phyloP scores from a whole-genome alignment of 2,113 vertebrate genomes.

The Eupsittula cactorum region DNA sequence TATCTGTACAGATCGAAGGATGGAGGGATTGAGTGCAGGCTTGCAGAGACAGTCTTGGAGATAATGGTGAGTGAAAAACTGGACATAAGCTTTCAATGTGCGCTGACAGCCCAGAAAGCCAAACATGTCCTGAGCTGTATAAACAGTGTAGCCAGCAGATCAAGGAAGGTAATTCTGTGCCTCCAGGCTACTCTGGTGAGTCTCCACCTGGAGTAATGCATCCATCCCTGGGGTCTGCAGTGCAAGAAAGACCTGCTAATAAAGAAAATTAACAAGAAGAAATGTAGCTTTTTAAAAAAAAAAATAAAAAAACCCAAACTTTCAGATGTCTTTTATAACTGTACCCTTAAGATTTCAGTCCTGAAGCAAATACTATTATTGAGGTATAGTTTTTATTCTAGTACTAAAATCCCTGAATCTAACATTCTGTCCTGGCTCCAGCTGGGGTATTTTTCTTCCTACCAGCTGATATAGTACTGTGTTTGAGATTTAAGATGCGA shows the following conservation, averaged over 20 bases:
- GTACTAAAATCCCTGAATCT: not conserved
- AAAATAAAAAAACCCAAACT: rapidly evolving
- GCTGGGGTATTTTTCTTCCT: not conserved
- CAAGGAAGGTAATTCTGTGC: not conserved
- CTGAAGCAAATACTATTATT: not conserved
- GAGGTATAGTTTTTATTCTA: not conserved
- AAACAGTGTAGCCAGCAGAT: not conserved
- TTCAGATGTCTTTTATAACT: not conserved
- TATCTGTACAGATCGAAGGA: not conserved
- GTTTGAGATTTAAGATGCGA: not conserved
- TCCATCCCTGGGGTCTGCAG: no score
- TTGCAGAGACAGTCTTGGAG: not conserved
- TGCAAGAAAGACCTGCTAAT: not conserved
- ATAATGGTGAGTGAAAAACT: not conserved
- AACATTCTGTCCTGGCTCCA: not conserved
- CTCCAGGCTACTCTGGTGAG: not conserved
- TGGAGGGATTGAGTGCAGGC: not conserved
- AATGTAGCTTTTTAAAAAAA: not conserved
- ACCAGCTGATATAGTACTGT: not conserved
- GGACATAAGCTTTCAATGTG: not conserved
- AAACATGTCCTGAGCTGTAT: not conserved
- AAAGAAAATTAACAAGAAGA: not conserved
- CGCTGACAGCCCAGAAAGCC: not conserved
- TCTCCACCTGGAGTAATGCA: not conserved
- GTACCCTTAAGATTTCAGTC: not conserved